phyloP scores from a whole-genome alignment of 2,113 vertebrate species.

The Plectropomus leopardus region DNA sequence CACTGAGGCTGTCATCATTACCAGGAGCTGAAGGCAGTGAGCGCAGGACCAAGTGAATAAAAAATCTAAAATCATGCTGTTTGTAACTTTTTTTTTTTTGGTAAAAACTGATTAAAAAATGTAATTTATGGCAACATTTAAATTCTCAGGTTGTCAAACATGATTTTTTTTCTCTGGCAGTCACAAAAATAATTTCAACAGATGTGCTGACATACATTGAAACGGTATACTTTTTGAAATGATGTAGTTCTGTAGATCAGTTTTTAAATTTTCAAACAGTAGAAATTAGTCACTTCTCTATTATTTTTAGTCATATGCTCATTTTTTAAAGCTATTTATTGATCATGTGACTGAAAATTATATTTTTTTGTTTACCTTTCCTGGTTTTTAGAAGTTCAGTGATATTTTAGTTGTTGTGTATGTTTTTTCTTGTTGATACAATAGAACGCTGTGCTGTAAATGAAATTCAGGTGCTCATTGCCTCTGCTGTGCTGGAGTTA shows the following conservation, averaged over 20 bases:
- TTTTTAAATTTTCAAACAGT: not conserved
- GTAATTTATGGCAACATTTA: not conserved
- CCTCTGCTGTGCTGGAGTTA: not conserved
- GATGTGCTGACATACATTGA: constrained; percentile 8
- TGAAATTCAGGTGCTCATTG: not conserved
- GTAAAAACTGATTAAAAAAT: not conserved
- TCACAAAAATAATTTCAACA: not conserved
- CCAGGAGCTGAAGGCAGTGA: not conserved
- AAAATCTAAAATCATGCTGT: not conserved
- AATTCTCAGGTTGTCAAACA: no score
- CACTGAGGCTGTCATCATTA: not conserved
- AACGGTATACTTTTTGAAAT: not conserved
- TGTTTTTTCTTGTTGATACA: not conserved
- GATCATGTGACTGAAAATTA: not conserved
- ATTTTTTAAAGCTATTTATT: constrained; percentile 40
- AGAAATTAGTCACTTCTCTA: not conserved
- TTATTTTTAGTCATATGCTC: not conserved
- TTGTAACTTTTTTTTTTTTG: not conserved
- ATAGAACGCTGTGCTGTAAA: not conserved
- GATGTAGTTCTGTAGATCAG: constrained; percentile 11
- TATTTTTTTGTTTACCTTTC: not conserved
- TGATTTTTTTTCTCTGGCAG: not conserved
- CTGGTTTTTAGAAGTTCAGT: constrained; percentile 14
- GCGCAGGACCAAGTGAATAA: constrained; percentile 20
- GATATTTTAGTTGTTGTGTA: not conserved